These are phyloP conservation scores for Stenodera caucasica DNA, from an alignment of 2,888 invertebrate genomes.

Conservation along the genomic window DNA sequence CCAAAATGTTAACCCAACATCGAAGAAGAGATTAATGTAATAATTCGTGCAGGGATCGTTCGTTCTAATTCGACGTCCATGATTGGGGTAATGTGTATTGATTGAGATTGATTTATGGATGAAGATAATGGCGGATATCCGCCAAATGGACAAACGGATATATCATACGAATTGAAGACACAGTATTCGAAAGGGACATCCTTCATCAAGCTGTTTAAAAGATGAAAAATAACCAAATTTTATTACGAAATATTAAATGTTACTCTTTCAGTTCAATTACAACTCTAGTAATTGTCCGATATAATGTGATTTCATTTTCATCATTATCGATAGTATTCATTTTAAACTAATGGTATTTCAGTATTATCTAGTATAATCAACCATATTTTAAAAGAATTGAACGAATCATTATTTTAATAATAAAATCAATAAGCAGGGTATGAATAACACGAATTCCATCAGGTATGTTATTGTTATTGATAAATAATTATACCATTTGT, in stretches of 20 bases:
- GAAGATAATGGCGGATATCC: constrained; percentile 36
- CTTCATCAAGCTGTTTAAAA: background rate
- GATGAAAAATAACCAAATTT: no score
- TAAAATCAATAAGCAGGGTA: background rate
- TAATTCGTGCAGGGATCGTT: constrained; percentile 33
- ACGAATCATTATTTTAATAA: background rate
- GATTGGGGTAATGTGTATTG: constrained; percentile 39
- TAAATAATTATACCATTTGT: background rate
- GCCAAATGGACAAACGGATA: constrained; percentile 24
- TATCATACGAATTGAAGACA: constrained; percentile 28
- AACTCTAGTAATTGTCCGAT: no score
- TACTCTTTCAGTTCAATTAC: no score
- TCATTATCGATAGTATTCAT: background rate
- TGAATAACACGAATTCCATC: background rate
- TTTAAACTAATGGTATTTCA: background rate
- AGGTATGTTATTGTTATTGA: background rate
- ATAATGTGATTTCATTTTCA: no score
- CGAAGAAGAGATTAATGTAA: constrained; percentile 37
- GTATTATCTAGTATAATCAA: background rate
- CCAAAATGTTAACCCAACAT: constrained; percentile 27
- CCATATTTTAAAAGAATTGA: background rate
- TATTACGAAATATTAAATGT: no score
- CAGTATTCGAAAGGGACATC: background rate
- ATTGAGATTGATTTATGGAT: constrained; percentile 39
- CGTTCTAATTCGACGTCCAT: constrained; percentile 33